Conservation (phyloP, 1,140 invertebrate species). For the Contarinia nasturtii region DNA sequence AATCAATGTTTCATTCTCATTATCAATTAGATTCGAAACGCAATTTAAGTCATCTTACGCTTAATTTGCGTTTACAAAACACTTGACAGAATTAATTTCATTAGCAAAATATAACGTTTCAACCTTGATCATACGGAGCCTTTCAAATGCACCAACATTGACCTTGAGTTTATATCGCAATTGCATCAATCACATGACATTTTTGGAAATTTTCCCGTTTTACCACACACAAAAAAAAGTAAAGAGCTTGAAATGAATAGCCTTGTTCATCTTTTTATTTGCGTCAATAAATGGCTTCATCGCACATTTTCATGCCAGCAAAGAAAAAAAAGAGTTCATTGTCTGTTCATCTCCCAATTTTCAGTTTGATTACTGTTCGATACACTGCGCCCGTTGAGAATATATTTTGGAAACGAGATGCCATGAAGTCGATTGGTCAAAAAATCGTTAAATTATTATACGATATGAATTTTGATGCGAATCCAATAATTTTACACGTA, state of each 20-base stretch:
- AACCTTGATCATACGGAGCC: neutral
- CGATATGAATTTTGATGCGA: conserved; percentile 43
- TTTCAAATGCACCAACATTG: neutral
- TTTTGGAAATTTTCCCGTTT: too few relatives aligned
- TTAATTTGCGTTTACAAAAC: too few relatives aligned
- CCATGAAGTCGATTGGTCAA: conserved; percentile 37
- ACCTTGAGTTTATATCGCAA: too few relatives aligned
- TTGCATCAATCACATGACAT: too few relatives aligned
- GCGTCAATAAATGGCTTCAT: neutral
- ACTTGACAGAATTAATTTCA: neutral
- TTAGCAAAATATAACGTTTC: too few relatives aligned
- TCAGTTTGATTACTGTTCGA: conserved; percentile 50
- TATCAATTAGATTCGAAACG: too few relatives aligned
- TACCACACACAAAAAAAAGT: neutral
- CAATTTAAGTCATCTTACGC: too few relatives aligned
- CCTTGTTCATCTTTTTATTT: too few relatives aligned
- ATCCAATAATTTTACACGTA: conserved; percentile 58
- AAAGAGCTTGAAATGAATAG: neutral
- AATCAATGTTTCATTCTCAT: too few relatives aligned
- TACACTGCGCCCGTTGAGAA: conserved; percentile 50
- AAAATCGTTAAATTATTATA: conserved; percentile 44
- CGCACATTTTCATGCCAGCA: neutral
- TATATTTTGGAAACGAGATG: conserved; percentile 39
- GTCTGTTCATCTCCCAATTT: conserved; percentile 8
- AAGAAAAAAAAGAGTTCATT: too few relatives aligned